These are phyloP conservation scores for Erebia ligea DNA, from an alignment of 2,888 invertebrate species.

Conservation along the genomic window DNA sequence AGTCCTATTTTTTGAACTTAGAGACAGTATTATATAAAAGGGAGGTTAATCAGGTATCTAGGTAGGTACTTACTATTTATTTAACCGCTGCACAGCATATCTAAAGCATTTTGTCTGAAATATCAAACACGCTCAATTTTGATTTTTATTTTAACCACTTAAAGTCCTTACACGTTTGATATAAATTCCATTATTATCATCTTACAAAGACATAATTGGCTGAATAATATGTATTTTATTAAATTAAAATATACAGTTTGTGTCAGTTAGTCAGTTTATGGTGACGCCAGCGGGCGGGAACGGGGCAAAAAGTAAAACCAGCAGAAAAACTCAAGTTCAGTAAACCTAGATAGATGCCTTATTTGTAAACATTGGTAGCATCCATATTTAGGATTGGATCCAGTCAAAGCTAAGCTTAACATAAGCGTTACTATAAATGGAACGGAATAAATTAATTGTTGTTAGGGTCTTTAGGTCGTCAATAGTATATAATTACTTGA, in stretches of 20 bases:
- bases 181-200: neutral
- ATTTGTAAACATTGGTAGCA: conserved; percentile 72
- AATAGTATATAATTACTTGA: too few species aligned
- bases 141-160: neutral
- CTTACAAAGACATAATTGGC: conserved; percentile 20
- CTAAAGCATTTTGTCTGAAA: neutral
- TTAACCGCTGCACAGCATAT: neutral
- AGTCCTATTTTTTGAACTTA: too few species aligned
- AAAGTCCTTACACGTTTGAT: neutral
- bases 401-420: conserved; percentile 41
- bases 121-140: neutral
- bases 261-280: conserved; percentile 34
- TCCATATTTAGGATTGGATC: conserved; percentile 40
- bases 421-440: neutral
- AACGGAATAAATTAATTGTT: neutral
- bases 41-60: too few species aligned
- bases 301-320: conserved; percentile 38
- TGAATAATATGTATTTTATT: conserved; percentile 35
- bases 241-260: conserved; percentile 39
- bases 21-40: too few species aligned
- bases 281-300: conserved; percentile 32
- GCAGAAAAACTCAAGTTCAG: conserved; percentile 53
- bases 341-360: conserved; percentile 58
- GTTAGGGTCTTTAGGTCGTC: too few species aligned
- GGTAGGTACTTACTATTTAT: neutral